Evolutionary conservation across 2,113 vertebrate genomes (phyloP), one percentile per base, ranked within the genome.

Genomic region (Hipposideros armiger): DNA sequence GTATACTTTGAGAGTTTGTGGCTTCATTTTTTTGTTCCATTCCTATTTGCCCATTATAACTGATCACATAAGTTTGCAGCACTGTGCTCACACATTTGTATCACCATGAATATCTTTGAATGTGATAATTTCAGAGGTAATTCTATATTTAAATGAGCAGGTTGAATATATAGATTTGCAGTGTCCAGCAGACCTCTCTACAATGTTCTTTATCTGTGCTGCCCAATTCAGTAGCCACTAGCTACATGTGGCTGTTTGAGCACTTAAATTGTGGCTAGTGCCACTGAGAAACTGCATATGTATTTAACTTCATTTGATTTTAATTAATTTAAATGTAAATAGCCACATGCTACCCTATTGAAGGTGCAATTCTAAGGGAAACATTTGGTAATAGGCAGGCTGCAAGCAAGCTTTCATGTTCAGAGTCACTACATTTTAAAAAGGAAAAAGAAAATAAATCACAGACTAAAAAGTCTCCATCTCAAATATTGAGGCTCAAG

Each of bases 401-500:
- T 54, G 20, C n/a, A 52, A 90, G 40, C 3, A 64, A 62, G 11
- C 36, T 85, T 95, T 86, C 70, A 77, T 91, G 60, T 4, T 87
- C 40, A 40, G 3, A 52, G n/a, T 47, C 15, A 82, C 26, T 76
- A 72, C 1, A 32, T 62, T 95, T 88, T 42, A 50, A 70, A 90
- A 95, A 45, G 28, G 6, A 67, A 76, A 81, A 85, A 45, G 3
- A 85, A 50, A 64, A 28, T 32, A 50, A 62, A 26, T 9, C 20
- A 26, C 17, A 80, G 80, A 82, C 30, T 30, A 58, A n/a, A 87
- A 86, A 83, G 67, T 16, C 7, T 52, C 22, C 42, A 80, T 94
- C 22, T 96, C 24, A 94, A 92, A 76, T 83, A 82, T 17, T 88
- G 56, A 91, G 28, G 42, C 72, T 85, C 60, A 94, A 80, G 42